A percentile compares a stretch with the other conserved stretches of the same genome.
These are phyloP conservation scores for Gerris lacustris DNA, from an alignment of 2,888 invertebrate species.

Conservation along the genomic window DNA sequence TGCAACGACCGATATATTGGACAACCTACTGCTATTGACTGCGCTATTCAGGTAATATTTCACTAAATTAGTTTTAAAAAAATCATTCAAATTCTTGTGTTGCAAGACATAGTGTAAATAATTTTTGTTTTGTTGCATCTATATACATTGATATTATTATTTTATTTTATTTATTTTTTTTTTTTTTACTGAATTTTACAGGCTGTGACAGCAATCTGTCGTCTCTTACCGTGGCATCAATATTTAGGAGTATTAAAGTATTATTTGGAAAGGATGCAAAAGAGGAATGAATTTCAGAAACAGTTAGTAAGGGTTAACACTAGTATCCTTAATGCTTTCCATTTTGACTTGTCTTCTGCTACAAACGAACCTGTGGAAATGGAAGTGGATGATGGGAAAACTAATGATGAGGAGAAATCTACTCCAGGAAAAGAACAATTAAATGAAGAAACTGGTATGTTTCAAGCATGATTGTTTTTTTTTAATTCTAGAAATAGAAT, in stretches of 20 bases:
- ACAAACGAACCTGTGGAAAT: constrained; percentile 28
- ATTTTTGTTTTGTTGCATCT: no score
- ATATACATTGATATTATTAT: no score
- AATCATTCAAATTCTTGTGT: no score
- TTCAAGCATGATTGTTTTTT: no score
- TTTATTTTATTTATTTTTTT: no score
- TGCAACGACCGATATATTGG: constrained; percentile 61
- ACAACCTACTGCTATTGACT: constrained; percentile 70
- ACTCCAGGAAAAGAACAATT: no score
- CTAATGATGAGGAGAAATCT: constrained; percentile 21
- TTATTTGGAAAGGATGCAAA: constrained; percentile 64
- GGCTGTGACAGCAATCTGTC: constrained; percentile 56
- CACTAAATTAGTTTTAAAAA: no score
- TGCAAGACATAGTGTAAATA: background rate
- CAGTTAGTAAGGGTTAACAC: constrained; percentile 65
- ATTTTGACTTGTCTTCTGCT: constrained; percentile 69
- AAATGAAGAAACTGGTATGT: no score
- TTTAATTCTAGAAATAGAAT: no score
- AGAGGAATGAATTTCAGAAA: constrained; percentile 62
- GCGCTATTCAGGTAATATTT: constrained; percentile 54
- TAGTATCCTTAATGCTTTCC: constrained; percentile 76
- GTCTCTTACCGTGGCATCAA: constrained; percentile 74
- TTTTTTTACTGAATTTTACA: background rate
- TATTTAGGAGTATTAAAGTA: constrained; percentile 71
- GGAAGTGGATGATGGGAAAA: constrained; percentile 14